Base-by-base conservation (phyloP, 1,140 invertebrate genomes). In the Plutomurus gul region DNA sequence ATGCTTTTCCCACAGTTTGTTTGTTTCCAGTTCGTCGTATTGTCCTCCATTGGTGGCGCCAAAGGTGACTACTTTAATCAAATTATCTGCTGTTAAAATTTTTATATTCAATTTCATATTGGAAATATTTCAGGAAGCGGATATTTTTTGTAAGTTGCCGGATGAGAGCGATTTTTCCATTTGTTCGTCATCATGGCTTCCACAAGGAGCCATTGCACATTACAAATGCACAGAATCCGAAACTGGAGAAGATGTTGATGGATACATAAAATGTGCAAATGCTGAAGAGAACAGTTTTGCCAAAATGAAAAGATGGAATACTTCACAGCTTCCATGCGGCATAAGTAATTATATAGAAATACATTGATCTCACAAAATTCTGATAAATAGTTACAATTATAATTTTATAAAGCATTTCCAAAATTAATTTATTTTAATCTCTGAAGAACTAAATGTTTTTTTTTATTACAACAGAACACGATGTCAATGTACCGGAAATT, bases 131-230 rank as follows among this genome's bases (percentile, higher is more conserved):
- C 16, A 65, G 56, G 16, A 65, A 36, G 36, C 56, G 18, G 13
- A 33, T 7, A 36, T 65, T n/a, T 33, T n/a, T 1, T 65, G 56
- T n/a, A 33, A 30, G 36, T 30, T 18, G 11, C 56, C 56, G 5
- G 36, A 65, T 16, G 56, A 65, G 30, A n/a, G 4, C 0, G 7
- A 65, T 5, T 65, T 65, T 7, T 65, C 56, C 0, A 20, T 25
- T 16, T 77, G 76, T 16, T 71, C 60, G 0, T 39, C 76, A n/a
- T 70, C 76, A 1, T 77, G 76, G 76, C 60, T 77, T 13, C 76
- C 76, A 8, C 22, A 77, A 27, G 76, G 76, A 27, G 46, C 75
- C 18, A n/a, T 51, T 3, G 51, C 76, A 18, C 40, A 70, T 10
- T 77, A 70, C n/a, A 22, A 46, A 47, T 77, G 76, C 27, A 0